Evolutionary conservation across 2,113 vertebrate species (phyloP).

Genomic region (Pavo muticus): DNA sequence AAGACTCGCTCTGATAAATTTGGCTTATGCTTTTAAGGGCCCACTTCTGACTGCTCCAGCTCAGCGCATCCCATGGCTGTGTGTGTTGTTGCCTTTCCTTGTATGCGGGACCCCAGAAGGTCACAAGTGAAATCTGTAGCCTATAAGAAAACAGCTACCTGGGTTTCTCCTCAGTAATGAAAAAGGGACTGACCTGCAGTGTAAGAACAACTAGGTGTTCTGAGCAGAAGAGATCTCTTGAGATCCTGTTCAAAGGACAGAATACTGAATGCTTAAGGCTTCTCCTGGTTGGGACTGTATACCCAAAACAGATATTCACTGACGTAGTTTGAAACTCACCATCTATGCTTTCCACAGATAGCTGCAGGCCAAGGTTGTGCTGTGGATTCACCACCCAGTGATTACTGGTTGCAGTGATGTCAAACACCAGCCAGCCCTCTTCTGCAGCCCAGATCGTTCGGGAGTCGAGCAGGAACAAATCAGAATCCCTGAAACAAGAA

Average conservation of each 20-base stretch:
- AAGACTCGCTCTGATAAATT: background rate
- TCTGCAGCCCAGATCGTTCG: slow-evolving; percentile 95
- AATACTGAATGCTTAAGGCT: background rate
- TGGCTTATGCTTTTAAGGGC: background rate
- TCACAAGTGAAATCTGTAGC: background rate
- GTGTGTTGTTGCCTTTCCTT: background rate
- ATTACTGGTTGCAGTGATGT: slow-evolving; percentile 95
- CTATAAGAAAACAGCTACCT: background rate
- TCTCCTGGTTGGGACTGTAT: background rate
- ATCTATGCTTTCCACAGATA: slow-evolving; percentile 88
- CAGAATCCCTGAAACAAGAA: slow-evolving; percentile 85
- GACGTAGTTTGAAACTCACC: slow-evolving; percentile 79
- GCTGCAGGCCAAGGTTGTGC: slow-evolving; percentile 93
- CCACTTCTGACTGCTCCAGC: background rate
- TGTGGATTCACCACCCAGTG: slow-evolving; percentile 96
- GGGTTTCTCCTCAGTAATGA: background rate
- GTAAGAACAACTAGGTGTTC: background rate
- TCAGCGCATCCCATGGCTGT: background rate
- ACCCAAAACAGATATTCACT: background rate
- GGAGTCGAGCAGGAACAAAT: slow-evolving; percentile 92
- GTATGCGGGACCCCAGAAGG: background rate
- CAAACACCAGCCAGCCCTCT: slow-evolving; percentile 97
- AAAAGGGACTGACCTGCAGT: background rate
- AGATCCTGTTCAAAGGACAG: background rate
- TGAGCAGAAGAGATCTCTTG: background rate